These are phyloP conservation scores for Cyclopterus lumpus DNA, from an alignment of 2,797 vertebrate genomes.

Conservation along the genomic window DNA sequence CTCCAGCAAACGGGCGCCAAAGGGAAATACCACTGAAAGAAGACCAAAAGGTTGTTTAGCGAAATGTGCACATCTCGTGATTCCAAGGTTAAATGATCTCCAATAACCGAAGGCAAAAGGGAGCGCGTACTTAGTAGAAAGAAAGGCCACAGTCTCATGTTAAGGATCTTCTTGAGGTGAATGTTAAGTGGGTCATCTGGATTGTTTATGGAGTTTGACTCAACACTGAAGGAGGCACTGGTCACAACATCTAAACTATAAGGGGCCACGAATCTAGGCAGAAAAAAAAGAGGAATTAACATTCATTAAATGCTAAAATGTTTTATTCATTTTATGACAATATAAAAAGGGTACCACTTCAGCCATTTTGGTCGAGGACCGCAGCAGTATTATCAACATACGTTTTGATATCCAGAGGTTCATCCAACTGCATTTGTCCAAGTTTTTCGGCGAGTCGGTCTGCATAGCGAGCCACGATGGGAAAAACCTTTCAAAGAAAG, in stretches of 20 bases:
- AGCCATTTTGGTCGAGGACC: background rate
- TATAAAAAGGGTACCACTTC: background rate
- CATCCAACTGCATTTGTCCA: constrained; percentile 67
- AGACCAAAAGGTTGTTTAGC: background rate
- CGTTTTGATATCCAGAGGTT: constrained; percentile 81
- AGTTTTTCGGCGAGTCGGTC: constrained; percentile 84
- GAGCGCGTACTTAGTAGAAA: constrained; percentile 64
- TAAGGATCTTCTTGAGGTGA: constrained; percentile 82
- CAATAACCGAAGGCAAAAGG: constrained; percentile 32
- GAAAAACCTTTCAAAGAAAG: constrained; percentile 81
- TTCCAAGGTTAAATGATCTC: constrained; percentile 46
- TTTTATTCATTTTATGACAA: background rate
- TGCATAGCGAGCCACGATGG: constrained; percentile 83
- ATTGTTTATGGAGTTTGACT: constrained; percentile 86
- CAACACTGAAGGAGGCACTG: constrained; percentile 87
- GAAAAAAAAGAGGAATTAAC: constrained; percentile 12
- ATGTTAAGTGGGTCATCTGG: constrained; percentile 79
- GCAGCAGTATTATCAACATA: constrained; percentile 70
- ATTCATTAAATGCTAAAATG: background rate
- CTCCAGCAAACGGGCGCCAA: constrained; percentile 45
- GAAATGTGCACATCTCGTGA: background rate
- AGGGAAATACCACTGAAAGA: constrained; percentile 81
- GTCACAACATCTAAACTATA: constrained; percentile 87
- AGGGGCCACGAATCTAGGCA: constrained; percentile 80
- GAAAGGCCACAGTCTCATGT: constrained; percentile 64